phyloP scores from a whole-genome alignment of 2,888 invertebrate genomes.

The Pterobdella sp. region DNA sequence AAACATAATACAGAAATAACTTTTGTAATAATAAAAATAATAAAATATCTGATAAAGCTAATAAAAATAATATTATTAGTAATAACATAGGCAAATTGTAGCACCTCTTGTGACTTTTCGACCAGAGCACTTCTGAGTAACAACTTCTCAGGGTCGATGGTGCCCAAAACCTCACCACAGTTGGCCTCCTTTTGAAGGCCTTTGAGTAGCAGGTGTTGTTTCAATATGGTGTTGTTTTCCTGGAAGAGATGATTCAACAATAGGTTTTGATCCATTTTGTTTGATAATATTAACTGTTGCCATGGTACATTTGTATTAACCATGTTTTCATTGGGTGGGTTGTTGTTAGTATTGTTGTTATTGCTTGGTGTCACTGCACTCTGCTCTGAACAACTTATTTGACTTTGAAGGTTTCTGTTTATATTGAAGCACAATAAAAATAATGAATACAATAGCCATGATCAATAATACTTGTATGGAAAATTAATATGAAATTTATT shows the following conservation, averaged over 20 bases:
- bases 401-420: too few species aligned
- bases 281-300: background rate
- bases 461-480: too few species aligned
- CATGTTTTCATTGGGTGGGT: background rate
- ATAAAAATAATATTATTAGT: too few species aligned
- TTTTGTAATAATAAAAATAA: too few species aligned
- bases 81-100: too few species aligned
- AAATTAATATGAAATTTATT: too few species aligned
- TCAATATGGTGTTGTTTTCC: slow-evolving; percentile 5
- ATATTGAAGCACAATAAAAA: too few species aligned
- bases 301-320: background rate
- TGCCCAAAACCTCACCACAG: background rate
- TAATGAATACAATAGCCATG: too few species aligned
- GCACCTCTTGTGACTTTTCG: slow-evolving; percentile 39
- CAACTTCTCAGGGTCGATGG: slow-evolving; percentile 35
- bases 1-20: too few species aligned
- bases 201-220: background rate
- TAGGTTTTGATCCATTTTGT: slow-evolving; percentile 15
- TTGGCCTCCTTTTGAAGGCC: background rate
- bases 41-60: too few species aligned
- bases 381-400: too few species aligned
- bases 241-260: slow-evolving; percentile 7
- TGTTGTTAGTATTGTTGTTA: slow-evolving; percentile 19
- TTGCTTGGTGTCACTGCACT: too few species aligned
- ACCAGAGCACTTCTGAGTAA: slow-evolving; percentile 37